Percentiles rank a stretch among this genome's conserved stretches.
phyloP scores from a whole-genome alignment of 2,797 vertebrate species.

The Phoebastria nigripes region DNA sequence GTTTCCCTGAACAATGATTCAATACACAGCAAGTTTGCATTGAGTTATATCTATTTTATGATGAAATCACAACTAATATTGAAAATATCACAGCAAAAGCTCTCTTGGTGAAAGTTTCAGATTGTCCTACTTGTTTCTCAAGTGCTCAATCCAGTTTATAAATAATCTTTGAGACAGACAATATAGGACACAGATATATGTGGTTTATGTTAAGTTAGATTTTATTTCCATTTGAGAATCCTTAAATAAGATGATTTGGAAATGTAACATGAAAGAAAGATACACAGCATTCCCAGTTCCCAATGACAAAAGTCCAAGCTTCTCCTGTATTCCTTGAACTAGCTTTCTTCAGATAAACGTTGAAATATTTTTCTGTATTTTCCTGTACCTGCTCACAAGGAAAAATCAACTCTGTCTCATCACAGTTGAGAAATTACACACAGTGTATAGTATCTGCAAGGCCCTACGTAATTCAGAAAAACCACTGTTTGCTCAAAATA shows the following conservation, averaged over 20 bases:
- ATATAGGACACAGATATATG: not conserved
- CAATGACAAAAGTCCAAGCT: not conserved
- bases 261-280: not conserved
- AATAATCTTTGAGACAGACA: not conserved
- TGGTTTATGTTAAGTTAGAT: not conserved
- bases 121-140: not conserved
- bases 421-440: not conserved
- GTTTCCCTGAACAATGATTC: not conserved
- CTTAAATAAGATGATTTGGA: not conserved
- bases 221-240: not conserved
- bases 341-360: not conserved
- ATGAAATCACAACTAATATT: not conserved
- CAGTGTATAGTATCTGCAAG: not conserved
- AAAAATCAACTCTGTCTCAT: not conserved
- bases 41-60: not conserved
- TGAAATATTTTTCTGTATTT: not conserved
- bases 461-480: not conserved
- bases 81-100: not conserved
- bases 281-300: not conserved
- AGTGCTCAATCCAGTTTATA: not conserved
- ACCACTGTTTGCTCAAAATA: not conserved
- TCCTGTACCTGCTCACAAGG: not conserved
- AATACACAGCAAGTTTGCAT: constrained; percentile 10
- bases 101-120: not conserved
- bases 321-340: not conserved